Evolutionary conservation across 2,888 invertebrate genomes (phyloP).

Genomic region (Latrodectus hesperus): DNA sequence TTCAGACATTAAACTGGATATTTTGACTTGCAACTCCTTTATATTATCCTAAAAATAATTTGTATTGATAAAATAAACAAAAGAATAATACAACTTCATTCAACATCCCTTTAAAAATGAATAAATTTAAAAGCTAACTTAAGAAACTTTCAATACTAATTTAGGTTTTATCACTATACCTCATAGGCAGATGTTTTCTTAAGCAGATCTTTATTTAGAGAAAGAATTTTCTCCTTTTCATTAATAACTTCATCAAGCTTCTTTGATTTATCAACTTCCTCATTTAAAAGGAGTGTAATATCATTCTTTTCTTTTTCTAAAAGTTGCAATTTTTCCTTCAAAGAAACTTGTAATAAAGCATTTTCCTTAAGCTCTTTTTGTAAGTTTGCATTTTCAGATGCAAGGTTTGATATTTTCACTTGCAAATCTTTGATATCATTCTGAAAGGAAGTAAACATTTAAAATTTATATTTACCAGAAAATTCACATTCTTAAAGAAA

Average conservation of each 20-base stretch:
- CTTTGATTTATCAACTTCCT: neutral
- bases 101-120: neutral
- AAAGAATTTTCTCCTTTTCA: neutral
- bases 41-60: neutral
- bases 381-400: neutral
- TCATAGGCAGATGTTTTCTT: neutral
- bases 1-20: neutral
- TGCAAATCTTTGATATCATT: neutral
- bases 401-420: neutral
- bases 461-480: no score
- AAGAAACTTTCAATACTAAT: slow-evolving; percentile 12
- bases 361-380: slow-evolving; percentile 1
- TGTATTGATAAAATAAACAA: neutral
- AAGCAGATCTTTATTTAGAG: neutral
- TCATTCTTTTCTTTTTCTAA: slow-evolving; percentile 1
- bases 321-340: neutral
- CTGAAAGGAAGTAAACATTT: neutral
- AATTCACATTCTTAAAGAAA: no score
- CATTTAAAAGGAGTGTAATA: neutral
- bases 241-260: neutral
- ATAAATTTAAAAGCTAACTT: neutral
- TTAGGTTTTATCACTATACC: neutral
- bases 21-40: neutral
- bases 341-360: neutral
- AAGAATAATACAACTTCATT: neutral